Percentiles rank a stretch among this genome's conserved stretches.
These are phyloP conservation scores for Callyntrura guangdongensis DNA, from an alignment of 2,888 invertebrate genomes.

Conservation along the genomic window DNA sequence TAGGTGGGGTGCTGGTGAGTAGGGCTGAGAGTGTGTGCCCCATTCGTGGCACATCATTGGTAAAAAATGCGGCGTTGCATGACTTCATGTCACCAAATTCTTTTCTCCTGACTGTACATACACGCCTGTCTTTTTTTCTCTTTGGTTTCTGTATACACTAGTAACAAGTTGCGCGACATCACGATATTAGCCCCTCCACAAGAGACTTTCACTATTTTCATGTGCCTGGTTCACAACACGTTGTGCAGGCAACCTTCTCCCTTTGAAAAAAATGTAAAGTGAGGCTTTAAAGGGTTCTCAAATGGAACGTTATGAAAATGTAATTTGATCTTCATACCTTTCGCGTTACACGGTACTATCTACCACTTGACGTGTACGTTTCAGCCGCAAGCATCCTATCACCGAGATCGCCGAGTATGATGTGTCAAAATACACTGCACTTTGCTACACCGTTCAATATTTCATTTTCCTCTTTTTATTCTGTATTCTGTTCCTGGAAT, in stretches of 20 bases:
- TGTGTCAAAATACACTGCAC: no score
- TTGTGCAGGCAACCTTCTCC: neutral
- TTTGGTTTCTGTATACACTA: neutral
- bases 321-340: constrained; percentile 9
- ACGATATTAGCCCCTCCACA: neutral
- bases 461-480: no score
- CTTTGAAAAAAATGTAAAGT: neutral
- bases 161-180: neutral
- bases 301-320: constrained; percentile 25
- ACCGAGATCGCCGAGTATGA: no score
- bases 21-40: neutral
- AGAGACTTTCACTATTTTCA: constrained; percentile 15
- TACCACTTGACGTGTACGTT: neutral
- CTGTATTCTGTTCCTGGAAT: no score
- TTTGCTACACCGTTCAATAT: no score
- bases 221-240: neutral
- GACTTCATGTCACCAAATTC: constrained; percentile 17
- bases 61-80: constrained; percentile 38
- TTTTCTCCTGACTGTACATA: neutral
- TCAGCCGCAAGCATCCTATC: no score
- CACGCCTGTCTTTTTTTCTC: neutral
- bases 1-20: neutral
- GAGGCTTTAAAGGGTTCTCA: neutral
- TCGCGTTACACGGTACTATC: neutral
- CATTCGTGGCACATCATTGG: neutral